phyloP scores from a whole-genome alignment of 1,140 invertebrate species.

The Trachymyrmex septentrionalis region DNA sequence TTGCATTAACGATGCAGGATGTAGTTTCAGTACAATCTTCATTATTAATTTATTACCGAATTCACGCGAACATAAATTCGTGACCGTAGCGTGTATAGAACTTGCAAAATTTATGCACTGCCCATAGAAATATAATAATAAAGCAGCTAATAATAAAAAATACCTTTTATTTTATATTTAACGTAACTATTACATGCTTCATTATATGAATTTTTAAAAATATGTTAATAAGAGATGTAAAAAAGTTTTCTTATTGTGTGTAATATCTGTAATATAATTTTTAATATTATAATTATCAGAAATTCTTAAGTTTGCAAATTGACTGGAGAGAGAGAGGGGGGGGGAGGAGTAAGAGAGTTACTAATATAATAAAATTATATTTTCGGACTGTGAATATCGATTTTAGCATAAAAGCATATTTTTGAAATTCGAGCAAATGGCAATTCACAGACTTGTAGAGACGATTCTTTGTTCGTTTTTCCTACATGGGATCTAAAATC shows the following conservation, averaged over 20 bases:
- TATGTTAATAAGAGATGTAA: not conserved
- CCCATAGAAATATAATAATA: not conserved
- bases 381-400: not conserved
- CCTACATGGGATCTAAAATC: not conserved
- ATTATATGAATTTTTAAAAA: not conserved
- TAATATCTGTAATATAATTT: constrained; percentile 14
- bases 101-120: not conserved
- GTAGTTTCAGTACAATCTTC: not conserved
- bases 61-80: constrained; percentile 15
- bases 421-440: not conserved
- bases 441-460: not conserved
- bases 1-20: constrained; percentile 11
- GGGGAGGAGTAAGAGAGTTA: no score
- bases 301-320: not conserved
- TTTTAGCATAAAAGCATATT: not conserved
- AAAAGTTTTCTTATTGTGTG: constrained; percentile 8
- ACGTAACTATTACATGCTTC: not conserved
- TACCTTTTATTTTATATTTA: not conserved
- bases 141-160: constrained; percentile 3
- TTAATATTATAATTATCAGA: not conserved
- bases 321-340: not conserved
- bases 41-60: constrained; percentile 1
- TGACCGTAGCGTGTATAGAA: not conserved
- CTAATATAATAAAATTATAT: not conserved
- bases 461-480: not conserved